Conservation (phyloP, 2,888 invertebrate species). For the Amphipoea lucens region DNA sequence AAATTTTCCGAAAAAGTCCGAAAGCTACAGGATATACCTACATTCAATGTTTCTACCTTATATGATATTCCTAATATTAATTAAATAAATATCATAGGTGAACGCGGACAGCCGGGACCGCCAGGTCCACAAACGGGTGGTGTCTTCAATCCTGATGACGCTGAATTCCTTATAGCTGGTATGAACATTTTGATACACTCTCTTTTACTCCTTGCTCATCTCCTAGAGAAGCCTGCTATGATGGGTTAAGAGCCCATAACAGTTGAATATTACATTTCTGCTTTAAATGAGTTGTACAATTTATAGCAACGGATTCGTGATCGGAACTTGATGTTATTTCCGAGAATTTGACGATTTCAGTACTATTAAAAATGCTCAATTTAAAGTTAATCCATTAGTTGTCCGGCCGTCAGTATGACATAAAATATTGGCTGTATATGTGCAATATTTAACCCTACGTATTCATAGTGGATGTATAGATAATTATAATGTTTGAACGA, state of each 20-base stretch:
- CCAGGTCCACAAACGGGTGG: slow-evolving; percentile 83
- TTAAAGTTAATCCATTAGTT: not conserved
- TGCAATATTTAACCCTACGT: not conserved
- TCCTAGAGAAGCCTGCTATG: not conserved
- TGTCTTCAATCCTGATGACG: slow-evolving; percentile 75
- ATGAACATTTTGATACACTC: slow-evolving; percentile 21
- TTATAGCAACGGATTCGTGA: not conserved
- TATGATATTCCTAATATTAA: not conserved
- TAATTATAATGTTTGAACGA: not conserved
- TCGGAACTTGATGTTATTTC: not conserved
- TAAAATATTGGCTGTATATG: not conserved
- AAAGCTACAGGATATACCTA: not conserved
- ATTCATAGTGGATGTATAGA: not conserved
- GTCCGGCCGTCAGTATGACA: not conserved
- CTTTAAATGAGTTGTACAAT: not conserved
- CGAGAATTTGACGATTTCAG: not conserved
- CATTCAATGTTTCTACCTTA: not conserved
- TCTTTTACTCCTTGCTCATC: not conserved
- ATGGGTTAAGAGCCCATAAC: not conserved
- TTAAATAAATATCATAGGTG: slow-evolving; percentile 76
- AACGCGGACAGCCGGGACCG: slow-evolving; percentile 86
- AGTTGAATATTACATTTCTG: not conserved
- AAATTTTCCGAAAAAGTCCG: not conserved
- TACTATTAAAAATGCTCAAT: not conserved
- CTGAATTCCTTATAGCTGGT: slow-evolving; percentile 80